Evolutionary conservation across 2,888 invertebrate species (phyloP), one percentile per base, ranked within the genome.

Genomic region (Magallana nippona): DNA sequence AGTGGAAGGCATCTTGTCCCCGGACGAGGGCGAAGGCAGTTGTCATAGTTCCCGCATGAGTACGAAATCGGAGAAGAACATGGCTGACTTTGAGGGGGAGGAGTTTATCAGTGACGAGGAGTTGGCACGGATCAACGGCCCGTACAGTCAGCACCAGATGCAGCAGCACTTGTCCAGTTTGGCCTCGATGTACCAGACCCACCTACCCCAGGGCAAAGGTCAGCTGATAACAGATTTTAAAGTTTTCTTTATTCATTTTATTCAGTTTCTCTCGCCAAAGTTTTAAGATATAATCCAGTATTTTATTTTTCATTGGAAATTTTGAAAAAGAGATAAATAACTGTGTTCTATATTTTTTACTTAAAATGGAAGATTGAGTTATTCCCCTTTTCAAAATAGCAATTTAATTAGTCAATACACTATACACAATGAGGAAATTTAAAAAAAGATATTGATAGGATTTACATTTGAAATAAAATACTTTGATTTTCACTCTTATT

Each of bases 11-110:
- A 95, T 96, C 84, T 89, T 94, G 85, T 94, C 96, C 86, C 92
- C 93, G 8, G 93, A 93, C 77, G 92, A 92, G 79, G 98, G 97
- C 81, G 92, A 92, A 63, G 98, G 97, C n/a, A 98, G 98, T 92
- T 97, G 98, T 90, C 93, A 93, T 86, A 98, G 98, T n/a, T 98
- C 98, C 0, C 96, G 97, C 57, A 96, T 98, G 95, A 98, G 98
- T 87, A 97, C 97, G 90, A 98, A 98, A 94, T 98, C 98, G 1
- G 98, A 98, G 91, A 98, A 98, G 90, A 98, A 98, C 94, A 96
- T 98, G 96, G 98, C 97, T 0, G 98, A 98, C 94, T 97, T 98
- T 92, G 98, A 98, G 92, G 98, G 98, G 8, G 94, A 94, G 87
- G 93, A 94, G 57, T 89, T 91, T n/a, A 86, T 93, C 82, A 93